phyloP scores from a whole-genome alignment of 35 echinoderm and acorn worm species.

The Strongylocentrotus purpuratus region DNA sequence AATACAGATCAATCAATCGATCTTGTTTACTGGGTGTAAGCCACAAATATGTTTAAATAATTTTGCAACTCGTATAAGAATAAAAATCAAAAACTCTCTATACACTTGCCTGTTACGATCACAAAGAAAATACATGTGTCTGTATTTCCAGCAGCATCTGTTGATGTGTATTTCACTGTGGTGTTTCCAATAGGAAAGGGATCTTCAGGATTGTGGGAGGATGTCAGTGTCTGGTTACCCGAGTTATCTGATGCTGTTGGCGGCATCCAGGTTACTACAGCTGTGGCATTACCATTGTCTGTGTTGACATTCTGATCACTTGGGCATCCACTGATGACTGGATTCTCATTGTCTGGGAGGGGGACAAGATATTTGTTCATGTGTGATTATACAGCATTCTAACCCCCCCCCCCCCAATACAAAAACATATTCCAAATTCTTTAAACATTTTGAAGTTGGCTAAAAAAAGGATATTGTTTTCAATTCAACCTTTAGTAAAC shows the following conservation, averaged over 20 bases:
- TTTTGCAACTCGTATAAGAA: no score
- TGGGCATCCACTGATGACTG: not conserved
- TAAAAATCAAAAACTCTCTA: no score
- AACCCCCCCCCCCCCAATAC: no score
- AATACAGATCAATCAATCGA: no score
- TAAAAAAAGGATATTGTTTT: no score
- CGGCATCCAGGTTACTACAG: constrained; percentile 57
- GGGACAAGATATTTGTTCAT: not conserved
- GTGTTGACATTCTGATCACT: not conserved
- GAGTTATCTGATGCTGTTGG: constrained; percentile 62
- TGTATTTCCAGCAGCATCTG: constrained; percentile 51
- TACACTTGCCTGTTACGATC: constrained; percentile 39
- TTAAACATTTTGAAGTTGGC: no score
- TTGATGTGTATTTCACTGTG: constrained; percentile 58
- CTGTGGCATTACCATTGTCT: not conserved
- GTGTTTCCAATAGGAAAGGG: constrained; percentile 58
- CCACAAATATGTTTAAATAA: no score
- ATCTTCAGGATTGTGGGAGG: constrained; percentile 38
- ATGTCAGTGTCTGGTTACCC: not conserved
- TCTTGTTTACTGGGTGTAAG: no score
- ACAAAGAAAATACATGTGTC: constrained; percentile 54
- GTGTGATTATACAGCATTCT: no score
- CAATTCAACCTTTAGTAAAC: no score
- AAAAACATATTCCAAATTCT: no score
- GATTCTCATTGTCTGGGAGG: constrained; percentile 23